A percentile compares a stretch with the other conserved stretches of the same genome.
Conservation (phyloP, 2,113 vertebrate genomes). For the Misgurnus mizolepis region DNA sequence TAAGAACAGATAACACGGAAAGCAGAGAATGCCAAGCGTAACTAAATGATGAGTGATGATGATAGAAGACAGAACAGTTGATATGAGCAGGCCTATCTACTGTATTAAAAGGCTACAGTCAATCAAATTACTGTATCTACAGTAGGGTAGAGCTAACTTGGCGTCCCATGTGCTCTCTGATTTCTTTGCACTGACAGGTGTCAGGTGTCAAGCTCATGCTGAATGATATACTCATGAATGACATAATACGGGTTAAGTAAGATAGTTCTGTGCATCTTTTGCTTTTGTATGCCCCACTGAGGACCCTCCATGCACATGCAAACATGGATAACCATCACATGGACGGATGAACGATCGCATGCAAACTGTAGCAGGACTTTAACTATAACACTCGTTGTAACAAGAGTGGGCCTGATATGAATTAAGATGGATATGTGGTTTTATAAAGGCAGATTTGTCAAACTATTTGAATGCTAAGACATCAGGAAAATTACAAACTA, state of each 20-base stretch:
- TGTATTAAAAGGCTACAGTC: background rate
- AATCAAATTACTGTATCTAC: constrained; percentile 29
- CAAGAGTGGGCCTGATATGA: background rate
- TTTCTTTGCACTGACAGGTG: background rate
- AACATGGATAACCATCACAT: constrained; percentile 14
- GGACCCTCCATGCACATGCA: constrained; percentile 34
- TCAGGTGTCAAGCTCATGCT: constrained; percentile 11
- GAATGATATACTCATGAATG: background rate
- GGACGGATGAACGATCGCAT: background rate
- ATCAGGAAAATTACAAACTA: background rate
- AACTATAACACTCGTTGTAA: constrained; percentile 7
- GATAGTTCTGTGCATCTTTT: constrained; percentile 1
- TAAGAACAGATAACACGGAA: constrained; percentile 53
- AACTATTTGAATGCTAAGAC: background rate
- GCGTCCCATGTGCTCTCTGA: background rate
- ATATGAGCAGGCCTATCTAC: constrained; percentile 40
- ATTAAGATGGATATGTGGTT: constrained; percentile 11
- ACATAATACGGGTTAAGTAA: constrained; percentile 1
- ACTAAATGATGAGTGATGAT: constrained; percentile 60
- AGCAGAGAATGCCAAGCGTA: constrained; percentile 57
- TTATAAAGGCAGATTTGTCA: background rate
- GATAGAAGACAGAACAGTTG: constrained; percentile 5
- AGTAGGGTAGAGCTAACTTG: background rate
- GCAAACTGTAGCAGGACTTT: background rate
- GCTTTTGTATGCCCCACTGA: constrained; percentile 8